Evolutionary conservation across 2,888 invertebrate species (phyloP).

Genomic region (Corythucha ciliata): DNA sequence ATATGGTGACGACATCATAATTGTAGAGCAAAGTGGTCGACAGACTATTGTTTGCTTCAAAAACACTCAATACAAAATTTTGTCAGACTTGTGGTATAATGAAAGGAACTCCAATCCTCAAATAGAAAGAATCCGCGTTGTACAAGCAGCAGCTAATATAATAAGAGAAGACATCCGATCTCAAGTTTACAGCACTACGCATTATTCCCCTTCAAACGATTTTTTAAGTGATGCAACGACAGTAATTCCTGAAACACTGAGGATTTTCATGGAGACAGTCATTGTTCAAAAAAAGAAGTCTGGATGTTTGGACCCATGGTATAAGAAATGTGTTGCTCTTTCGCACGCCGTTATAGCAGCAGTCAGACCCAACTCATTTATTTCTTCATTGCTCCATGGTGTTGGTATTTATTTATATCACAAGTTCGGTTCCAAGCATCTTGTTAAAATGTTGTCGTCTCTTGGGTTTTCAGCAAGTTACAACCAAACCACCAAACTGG

Average conservation of each 20-base stretch:
- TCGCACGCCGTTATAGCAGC: slow-evolving; percentile 17
- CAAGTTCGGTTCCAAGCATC: slow-evolving; percentile 26
- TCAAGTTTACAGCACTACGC: slow-evolving; percentile 23
- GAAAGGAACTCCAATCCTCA: slow-evolving; percentile 8
- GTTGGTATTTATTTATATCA: slow-evolving; percentile 25
- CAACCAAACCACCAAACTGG: slow-evolving; percentile 22
- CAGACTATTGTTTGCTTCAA: slow-evolving; percentile 19
- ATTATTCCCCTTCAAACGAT: slow-evolving; percentile 3
- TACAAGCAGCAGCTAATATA: slow-evolving; percentile 9
- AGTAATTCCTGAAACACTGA: slow-evolving; percentile 23
- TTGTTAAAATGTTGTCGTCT: slow-evolving; percentile 14
- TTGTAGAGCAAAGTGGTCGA: slow-evolving; percentile 3
- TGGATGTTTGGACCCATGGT: slow-evolving; percentile 24
- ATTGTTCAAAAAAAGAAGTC: too few relatives aligned
- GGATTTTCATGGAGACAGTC: slow-evolving; percentile 24
- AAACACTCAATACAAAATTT: slow-evolving; percentile 12
- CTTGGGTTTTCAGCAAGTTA: slow-evolving; percentile 25
- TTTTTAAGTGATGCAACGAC: slow-evolving; percentile 15
- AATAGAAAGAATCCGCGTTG: slow-evolving; percentile 2
- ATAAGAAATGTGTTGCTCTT: slow-evolving; percentile 14
- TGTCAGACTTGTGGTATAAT: slow-evolving; percentile 15
- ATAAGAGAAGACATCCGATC: slow-evolving; percentile 28
- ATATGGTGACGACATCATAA: too few relatives aligned
- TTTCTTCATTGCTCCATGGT: slow-evolving; percentile 19
- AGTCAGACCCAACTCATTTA: slow-evolving; percentile 24